Base-by-base conservation (phyloP, 1,140 invertebrate species). In the Hyphantria cunea region DNA sequence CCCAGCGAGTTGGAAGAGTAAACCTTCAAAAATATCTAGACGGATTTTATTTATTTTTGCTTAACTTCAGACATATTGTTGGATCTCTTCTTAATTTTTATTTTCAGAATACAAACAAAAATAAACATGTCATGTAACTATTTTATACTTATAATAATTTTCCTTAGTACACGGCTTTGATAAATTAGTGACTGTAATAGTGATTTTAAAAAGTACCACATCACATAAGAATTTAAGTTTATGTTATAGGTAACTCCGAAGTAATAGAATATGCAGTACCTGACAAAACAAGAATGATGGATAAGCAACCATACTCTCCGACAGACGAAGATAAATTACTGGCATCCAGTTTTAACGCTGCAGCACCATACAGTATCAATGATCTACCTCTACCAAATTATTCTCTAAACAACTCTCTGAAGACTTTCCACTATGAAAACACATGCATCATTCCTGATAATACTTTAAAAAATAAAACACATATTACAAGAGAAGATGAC, bases 381-480 rank as follows among this genome's bases (percentile, higher is more conserved):
- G 89, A 92, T 31, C 68, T 93, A 7, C 92, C 92, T 8, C 60
- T 93, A 45, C 93, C 92, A 6, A 93, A 93, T 72, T 93, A 93
- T 74, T 93, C 90, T 62, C 84, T 92, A 49, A 92, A 91, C 49
- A 93, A 92, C 75, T 91, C 92, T 0, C 78, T 92, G 31, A 89
- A 90, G 49, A 92, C 91, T 39, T 93, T 92, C 64, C 88, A 91
- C 67, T 86, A 85, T 37, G 88, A 91, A 61, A 89, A 91, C 44
- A 87, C 82, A 3, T 83, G 82, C 63, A 84, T 89, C 13, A 79
- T 85, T 37, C 86, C 87, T 5, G 86, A 87, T n/a, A 86, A 74
- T 60, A 80, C 82, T n/a, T 56, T 86, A 10, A 89, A 88, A 52
- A 90, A 86, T 54, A 86, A 88, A 70, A 78, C 80, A 45, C 86